A percentile compares a stretch with the other conserved stretches of the same genome.
Evolutionary conservation across 2,888 invertebrate species (phyloP).

Genomic region (Onthophagus sagittarius): DNA sequence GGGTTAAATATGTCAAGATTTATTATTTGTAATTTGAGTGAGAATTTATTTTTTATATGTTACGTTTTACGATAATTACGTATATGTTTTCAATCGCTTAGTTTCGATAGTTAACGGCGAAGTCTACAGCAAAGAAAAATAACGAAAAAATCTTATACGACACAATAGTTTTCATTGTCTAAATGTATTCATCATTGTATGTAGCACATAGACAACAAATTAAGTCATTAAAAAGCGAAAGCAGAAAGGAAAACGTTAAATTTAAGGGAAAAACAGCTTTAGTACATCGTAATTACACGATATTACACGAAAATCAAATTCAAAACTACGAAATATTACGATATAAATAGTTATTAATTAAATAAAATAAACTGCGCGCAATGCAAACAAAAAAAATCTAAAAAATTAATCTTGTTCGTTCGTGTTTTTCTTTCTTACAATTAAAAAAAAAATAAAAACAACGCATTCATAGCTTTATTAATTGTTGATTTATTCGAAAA

Average conservation of each 20-base stretch:
- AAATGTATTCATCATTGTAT: constrained; percentile 43
- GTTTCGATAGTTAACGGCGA: constrained; percentile 39
- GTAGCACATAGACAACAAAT: constrained; percentile 13
- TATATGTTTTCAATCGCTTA: background rate
- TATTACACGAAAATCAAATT: constrained; percentile 5
- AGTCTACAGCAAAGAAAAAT: constrained; percentile 36
- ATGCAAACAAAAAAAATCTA: background rate
- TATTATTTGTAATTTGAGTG: too few relatives aligned
- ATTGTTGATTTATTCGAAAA: background rate
- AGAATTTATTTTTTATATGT: constrained; percentile 27
- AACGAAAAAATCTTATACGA: background rate
- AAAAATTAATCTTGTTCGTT: background rate
- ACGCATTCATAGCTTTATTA: constrained; percentile 3
- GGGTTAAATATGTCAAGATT: too few relatives aligned
- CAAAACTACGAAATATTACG: background rate
- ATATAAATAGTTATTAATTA: too few relatives aligned
- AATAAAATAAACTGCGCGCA: background rate
- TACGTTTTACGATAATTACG: constrained; percentile 5
- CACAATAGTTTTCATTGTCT: constrained; percentile 41
- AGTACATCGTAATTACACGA: background rate
- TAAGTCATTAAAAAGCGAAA: background rate
- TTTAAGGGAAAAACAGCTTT: background rate
- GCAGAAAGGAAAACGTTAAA: background rate
- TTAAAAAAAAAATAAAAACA: background rate
- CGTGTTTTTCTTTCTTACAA: too few relatives aligned